phyloP scores from a whole-genome alignment of 2,888 invertebrate species.

The Hemithea aestivaria region DNA sequence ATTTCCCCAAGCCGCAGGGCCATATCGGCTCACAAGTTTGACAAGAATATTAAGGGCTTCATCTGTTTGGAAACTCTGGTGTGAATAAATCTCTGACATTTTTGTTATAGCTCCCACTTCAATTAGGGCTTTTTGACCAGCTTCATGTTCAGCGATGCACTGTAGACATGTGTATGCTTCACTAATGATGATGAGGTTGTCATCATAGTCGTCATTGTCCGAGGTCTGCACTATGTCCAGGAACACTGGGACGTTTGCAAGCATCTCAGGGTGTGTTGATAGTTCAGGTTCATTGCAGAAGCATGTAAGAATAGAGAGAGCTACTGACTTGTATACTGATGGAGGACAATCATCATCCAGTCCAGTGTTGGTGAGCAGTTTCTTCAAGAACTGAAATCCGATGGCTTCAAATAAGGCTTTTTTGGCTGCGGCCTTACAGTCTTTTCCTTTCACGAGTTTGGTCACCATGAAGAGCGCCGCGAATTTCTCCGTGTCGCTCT shows the following conservation, averaged over 20 bases:
- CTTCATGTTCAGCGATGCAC: slow-evolving; percentile 87
- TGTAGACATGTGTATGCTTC: slow-evolving; percentile 92
- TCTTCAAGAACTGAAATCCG: slow-evolving; percentile 91
- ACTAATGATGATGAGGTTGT: slow-evolving; percentile 91
- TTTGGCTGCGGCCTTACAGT: slow-evolving; percentile 87
- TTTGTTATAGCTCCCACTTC: slow-evolving; percentile 88
- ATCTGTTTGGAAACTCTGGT: slow-evolving; percentile 93
- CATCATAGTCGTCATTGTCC: slow-evolving; percentile 91
- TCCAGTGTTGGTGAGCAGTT: slow-evolving; percentile 85
- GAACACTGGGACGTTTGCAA: slow-evolving; percentile 89
- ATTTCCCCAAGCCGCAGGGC: slow-evolving; percentile 86
- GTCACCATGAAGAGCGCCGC: slow-evolving; percentile 95
- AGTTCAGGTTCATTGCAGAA: slow-evolving; percentile 91
- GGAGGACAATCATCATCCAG: slow-evolving; percentile 93
- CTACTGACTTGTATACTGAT: slow-evolving; percentile 93
- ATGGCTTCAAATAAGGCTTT: slow-evolving; percentile 92
- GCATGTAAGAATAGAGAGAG: slow-evolving; percentile 90
- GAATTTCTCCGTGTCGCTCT: slow-evolving; percentile 93
- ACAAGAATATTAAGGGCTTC: slow-evolving; percentile 91
- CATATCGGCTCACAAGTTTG: slow-evolving; percentile 85
- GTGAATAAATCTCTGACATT: slow-evolving; percentile 91
- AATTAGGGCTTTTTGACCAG: slow-evolving; percentile 88
- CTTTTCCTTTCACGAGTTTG: slow-evolving; percentile 90
- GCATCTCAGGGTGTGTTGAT: slow-evolving; percentile 90
- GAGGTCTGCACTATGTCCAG: slow-evolving; percentile 90